Percentiles rank a stretch among this genome's conserved stretches.
phyloP scores from a whole-genome alignment of 2,797 vertebrate species.

The Scomberomorus guttatus region DNA sequence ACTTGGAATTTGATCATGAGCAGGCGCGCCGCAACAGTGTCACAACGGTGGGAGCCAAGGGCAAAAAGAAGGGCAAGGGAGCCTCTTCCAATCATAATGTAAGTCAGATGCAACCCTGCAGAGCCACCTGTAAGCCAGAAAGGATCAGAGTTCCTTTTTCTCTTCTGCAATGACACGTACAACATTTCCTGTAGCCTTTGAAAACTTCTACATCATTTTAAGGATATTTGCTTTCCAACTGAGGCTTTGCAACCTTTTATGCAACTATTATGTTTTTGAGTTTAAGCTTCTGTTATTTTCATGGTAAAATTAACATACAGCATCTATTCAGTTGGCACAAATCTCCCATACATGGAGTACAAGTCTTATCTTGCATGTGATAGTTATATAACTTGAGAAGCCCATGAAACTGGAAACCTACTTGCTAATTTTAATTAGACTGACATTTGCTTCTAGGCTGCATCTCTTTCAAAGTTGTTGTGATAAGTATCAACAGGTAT shows the following conservation, averaged over 20 bases:
- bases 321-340: not conserved
- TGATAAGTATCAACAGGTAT: not conserved
- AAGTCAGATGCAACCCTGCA: conserved; percentile 88
- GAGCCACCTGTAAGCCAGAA: conserved; percentile 76
- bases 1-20: conserved; percentile 97
- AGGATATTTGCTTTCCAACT: conserved; percentile 26
- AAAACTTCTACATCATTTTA: conserved; percentile 12
- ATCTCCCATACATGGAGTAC: not conserved
- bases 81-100: conserved; percentile 90
- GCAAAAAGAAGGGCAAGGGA: conserved; percentile 83
- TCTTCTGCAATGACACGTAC: conserved; percentile 76
- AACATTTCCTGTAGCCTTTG: conserved; percentile 82
- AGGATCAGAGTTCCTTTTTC: conserved; percentile 37
- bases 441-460: not conserved
- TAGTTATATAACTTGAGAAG: conserved; percentile 10
- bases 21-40: conserved; percentile 86
- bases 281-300: not conserved
- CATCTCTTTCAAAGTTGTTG: not conserved
- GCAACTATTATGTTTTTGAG: not conserved
- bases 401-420: conserved; percentile 12
- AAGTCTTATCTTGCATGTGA: not conserved
- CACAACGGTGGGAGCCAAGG: conserved; percentile 78
- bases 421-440: conserved; percentile 9
- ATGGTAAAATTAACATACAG: not conserved
- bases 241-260: conserved; percentile 20